A percentile compares a stretch with the other conserved stretches of the same genome.
Evolutionary conservation across 2,888 invertebrate genomes (phyloP).

Genomic region (Apoda limacodes): DNA sequence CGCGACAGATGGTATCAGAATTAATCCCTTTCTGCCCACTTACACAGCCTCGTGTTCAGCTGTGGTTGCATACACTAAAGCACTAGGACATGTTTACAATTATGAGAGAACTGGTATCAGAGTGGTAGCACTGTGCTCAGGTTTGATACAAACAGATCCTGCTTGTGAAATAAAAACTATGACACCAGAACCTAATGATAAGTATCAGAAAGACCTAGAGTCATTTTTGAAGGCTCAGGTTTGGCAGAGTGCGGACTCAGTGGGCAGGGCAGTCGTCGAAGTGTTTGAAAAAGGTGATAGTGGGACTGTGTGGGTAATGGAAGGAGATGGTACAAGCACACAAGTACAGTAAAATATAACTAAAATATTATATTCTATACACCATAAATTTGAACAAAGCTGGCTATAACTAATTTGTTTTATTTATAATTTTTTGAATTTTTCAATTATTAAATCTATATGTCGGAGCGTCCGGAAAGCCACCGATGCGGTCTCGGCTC

Average conservation of each 20-base stretch:
- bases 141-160: constrained; percentile 52
- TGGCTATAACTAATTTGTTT: too few relatives aligned
- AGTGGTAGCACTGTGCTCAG: constrained; percentile 65
- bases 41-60: constrained; percentile 73
- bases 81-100: constrained; percentile 51
- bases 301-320: constrained; percentile 64
- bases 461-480: too few relatives aligned
- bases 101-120: constrained; percentile 57
- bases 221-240: constrained; percentile 20
- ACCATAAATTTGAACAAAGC: too few relatives aligned
- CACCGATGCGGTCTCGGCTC: too few relatives aligned
- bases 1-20: constrained; percentile 68
- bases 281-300: constrained; percentile 45
- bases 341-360: too few relatives aligned
- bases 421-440: too few relatives aligned
- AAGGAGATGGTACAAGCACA: too few relatives aligned
- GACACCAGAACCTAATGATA: too few relatives aligned
- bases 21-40: constrained; percentile 61
- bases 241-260: constrained; percentile 35
- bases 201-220: constrained; percentile 20
- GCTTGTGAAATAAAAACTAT: constrained; percentile 15
- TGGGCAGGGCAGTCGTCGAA: constrained; percentile 34
- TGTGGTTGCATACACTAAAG: constrained; percentile 60
- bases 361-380: too few relatives aligned
- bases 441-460: too few relatives aligned